Conservation (phyloP, 2,797 vertebrate species). For the Neosilurus mollespiculum region DNA sequence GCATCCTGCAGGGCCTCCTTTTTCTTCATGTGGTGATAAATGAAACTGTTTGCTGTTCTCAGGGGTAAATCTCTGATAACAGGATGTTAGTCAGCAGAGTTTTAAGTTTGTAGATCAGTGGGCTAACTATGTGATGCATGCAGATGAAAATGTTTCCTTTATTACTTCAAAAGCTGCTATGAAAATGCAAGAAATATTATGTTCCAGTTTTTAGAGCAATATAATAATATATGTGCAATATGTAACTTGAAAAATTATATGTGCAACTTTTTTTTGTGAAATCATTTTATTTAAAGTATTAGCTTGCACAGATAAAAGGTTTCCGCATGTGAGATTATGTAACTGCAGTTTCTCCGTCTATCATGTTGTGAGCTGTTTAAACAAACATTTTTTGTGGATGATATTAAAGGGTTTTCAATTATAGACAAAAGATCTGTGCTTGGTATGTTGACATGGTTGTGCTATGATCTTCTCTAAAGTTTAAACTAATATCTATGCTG, state of each 20-base stretch:
- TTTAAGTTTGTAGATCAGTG: not conserved
- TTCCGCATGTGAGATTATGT: not conserved
- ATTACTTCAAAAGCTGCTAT: not conserved
- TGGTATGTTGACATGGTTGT: not conserved
- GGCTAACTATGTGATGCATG: not conserved
- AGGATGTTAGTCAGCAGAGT: slow-evolving; percentile 20
- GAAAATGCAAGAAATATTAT: not conserved
- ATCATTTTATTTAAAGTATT: not conserved
- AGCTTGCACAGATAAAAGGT: not conserved
- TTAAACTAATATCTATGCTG: not conserved
- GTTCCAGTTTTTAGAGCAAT: not conserved
- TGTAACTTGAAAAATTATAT: too few relatives aligned
- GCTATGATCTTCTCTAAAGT: not conserved
- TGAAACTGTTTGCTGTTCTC: not conserved
- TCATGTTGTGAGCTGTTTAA: not conserved
- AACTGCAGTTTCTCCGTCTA: not conserved
- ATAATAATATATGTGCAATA: not conserved
- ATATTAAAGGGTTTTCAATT: not conserved
- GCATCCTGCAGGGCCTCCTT: not conserved
- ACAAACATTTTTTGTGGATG: not conserved
- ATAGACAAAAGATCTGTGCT: not conserved
- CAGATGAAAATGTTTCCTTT: not conserved
- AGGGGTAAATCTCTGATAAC: slow-evolving; percentile 23
- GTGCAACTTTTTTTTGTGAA: not conserved
- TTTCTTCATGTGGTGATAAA: not conserved